Evolutionary conservation across 2,113 vertebrate species (phyloP).

Genomic region (Tylochromis polylepis): DNA sequence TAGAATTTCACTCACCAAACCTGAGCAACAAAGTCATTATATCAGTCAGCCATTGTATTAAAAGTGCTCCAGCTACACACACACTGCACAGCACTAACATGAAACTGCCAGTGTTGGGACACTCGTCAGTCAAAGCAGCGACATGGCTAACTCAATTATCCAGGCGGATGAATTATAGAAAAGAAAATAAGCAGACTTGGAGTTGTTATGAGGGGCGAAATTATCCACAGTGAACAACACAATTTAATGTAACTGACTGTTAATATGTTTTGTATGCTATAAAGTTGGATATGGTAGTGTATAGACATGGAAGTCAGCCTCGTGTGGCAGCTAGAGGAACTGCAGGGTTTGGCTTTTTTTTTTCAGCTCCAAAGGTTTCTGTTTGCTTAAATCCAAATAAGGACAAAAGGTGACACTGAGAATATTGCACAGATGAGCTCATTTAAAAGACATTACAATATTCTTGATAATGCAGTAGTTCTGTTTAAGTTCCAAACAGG

Average conservation of each 20-base stretch:
- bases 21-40: neutral
- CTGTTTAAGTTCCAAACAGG: neutral
- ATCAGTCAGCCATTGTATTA: neutral
- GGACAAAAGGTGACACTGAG: neutral
- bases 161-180: neutral
- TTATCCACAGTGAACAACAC: neutral
- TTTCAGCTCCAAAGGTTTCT: neutral
- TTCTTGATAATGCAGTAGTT: neutral
- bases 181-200: neutral
- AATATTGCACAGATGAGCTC: neutral
- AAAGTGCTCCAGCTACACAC: neutral
- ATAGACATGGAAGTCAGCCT: neutral
- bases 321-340: neutral
- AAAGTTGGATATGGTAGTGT: neutral
- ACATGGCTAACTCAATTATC: neutral
- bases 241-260: neutral
- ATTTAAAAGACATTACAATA: rapidly evolving
- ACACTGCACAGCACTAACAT: neutral
- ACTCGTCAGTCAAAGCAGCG: neutral
- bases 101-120: neutral
- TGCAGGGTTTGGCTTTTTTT: neutral
- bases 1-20: neutral
- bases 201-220: neutral
- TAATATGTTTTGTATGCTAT: no score
- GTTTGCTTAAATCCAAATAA: neutral